Evolutionary conservation across 2,113 vertebrate genomes (phyloP), one percentile per base, ranked within the genome.

Genomic region (Alethe diademata): DNA sequence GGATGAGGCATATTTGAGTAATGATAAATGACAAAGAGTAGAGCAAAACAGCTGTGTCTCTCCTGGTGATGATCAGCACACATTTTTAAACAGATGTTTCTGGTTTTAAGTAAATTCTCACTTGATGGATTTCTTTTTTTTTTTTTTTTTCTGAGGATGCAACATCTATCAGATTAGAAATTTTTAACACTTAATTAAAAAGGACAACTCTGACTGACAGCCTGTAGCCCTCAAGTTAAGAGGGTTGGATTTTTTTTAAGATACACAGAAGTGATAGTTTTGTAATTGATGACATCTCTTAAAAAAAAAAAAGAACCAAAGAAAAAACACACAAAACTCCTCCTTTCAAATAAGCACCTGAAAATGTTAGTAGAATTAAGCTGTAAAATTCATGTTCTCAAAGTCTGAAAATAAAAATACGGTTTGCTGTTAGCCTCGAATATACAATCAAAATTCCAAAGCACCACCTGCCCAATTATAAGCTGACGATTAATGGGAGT

Each of bases 31-130:
- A 97, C 90, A 96, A 86, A 91, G 66, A 94, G 81, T 61, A 90
- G 73, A 92, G 58, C 65, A 92, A 95, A 96, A 75, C 93, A 96
- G 91, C 93, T 97, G 95, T 56, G 33, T 85, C 90, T 96, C 87
- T 94, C 73, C 91, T 95, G 74, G 43, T 88, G 90, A 94, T 80
- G 93, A 97, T 95, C 79, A 89, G 62, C 66, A 81, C 78, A 97
- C 92, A 86, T 96, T 92, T 94, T 95, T 82, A 89, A 96, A 93
- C 94, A 96, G 82, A 95, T 91, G 91, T 96, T 97, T 96, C 93
- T 92, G 60, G 43, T 87, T 95, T 96, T 92, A 95, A 92, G 92
- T 74, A 88, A 94, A 86, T 83, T 96, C 65, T 81, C 66, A 85
- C 57, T 92, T 87, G 76, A 93, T 51, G 15, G 45, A 87, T 76